phyloP scores from a whole-genome alignment of 1,140 invertebrate genomes.

The Aphelenchoides avenae region DNA sequence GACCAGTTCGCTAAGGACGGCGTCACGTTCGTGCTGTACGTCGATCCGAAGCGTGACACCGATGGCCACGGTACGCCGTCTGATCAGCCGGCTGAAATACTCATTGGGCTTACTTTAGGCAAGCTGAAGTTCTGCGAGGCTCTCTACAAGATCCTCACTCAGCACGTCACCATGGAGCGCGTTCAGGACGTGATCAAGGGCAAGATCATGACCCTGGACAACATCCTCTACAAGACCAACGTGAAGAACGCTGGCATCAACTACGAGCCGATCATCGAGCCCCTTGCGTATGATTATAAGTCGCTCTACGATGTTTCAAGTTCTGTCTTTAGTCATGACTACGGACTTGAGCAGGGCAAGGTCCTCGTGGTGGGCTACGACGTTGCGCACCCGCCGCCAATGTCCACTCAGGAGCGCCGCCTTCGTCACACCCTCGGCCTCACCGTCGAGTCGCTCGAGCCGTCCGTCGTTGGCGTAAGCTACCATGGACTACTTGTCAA shows the following conservation, averaged over 20 bases:
- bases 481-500: conserved; percentile 2
- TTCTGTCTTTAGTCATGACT: conserved; percentile 22
- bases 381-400: conserved; percentile 23
- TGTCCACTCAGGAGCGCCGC: conserved; percentile 15
- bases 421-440: not conserved
- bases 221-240: conserved; percentile 14
- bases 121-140: conserved; percentile 21
- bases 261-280: conserved; percentile 9
- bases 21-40: conserved; percentile 26
- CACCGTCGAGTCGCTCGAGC: conserved; percentile 7
- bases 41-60: conserved; percentile 8
- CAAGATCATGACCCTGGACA: conserved; percentile 12
- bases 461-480: conserved; percentile 17
- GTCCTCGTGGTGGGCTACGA: conserved; percentile 28
- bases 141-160: conserved; percentile 17
- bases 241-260: conserved; percentile 10
- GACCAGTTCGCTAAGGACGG: too few species aligned
- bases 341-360: conserved; percentile 17
- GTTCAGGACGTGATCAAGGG: not conserved
- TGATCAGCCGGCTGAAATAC: not conserved
- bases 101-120: conserved; percentile 2
- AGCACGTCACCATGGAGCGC: conserved; percentile 10
- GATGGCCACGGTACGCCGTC: conserved; percentile 18
- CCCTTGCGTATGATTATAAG: not conserved
- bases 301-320: too few species aligned